Percentiles rank a stretch among this genome's conserved stretches.
Evolutionary conservation across 2,797 vertebrate species (phyloP).

Genomic region (Champsocephalus gunnari): DNA sequence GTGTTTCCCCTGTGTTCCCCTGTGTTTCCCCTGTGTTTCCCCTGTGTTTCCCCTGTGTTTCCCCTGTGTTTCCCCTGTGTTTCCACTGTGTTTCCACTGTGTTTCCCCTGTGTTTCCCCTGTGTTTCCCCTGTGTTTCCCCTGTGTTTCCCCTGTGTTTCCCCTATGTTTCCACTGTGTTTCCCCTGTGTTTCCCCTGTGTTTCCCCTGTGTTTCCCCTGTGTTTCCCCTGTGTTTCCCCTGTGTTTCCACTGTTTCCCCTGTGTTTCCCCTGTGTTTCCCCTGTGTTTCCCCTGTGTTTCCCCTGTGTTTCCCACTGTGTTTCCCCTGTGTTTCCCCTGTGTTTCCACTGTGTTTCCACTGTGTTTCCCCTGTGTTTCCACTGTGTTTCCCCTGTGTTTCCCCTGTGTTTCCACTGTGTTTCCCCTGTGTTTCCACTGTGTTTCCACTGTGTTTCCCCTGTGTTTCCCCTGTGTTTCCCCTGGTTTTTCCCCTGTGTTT

Average conservation of each 20-base stretch:
- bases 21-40: no score
- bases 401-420: constrained; percentile 47
- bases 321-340: not conserved
- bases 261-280: constrained; percentile 8
- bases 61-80: constrained; percentile 49
- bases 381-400: no score
- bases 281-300: constrained; percentile 75
- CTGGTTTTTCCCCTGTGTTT: no score
- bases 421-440: constrained; percentile 70
- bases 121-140: constrained; percentile 47
- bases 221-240: constrained; percentile 71
- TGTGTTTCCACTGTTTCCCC: constrained; percentile 20
- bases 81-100: constrained; percentile 54
- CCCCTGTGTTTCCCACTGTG: constrained; percentile 39
- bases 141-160: constrained; percentile 50
- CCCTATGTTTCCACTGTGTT: constrained; percentile 53
- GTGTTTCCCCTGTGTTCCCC: constrained; percentile 42
- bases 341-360: constrained; percentile 73
- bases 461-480: constrained; percentile 22
- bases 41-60: constrained; percentile 54
- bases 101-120: constrained; percentile 52
- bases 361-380: constrained; percentile 52
- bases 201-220: constrained; percentile 52
- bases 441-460: constrained; percentile 2
- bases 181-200: constrained; percentile 50